These are phyloP conservation scores for Rhingia rostrata DNA, from an alignment of 2,888 invertebrate genomes.

Conservation along the genomic window DNA sequence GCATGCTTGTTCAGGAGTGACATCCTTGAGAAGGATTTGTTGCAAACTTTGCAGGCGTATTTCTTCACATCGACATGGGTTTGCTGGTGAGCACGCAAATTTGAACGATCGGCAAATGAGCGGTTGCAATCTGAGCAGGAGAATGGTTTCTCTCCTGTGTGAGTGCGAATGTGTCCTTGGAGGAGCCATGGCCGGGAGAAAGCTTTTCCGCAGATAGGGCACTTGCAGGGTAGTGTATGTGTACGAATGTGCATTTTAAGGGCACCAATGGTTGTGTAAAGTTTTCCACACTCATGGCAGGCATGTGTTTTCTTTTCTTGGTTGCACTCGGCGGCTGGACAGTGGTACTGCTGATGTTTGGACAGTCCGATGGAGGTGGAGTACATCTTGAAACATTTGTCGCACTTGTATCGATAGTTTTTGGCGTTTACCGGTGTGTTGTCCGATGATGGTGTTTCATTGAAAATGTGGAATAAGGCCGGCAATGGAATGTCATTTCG, in stretches of 20 bases:
- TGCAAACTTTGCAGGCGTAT: conserved; percentile 81
- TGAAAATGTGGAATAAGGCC: conserved; percentile 79
- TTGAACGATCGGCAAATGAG: conserved; percentile 83
- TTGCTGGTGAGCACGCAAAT: conserved; percentile 82
- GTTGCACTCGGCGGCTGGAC: conserved; percentile 92
- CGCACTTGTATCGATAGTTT: conserved; percentile 90
- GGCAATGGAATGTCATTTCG: conserved; percentile 81
- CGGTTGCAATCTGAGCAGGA: conserved; percentile 81
- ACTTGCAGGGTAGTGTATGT: conserved; percentile 82
- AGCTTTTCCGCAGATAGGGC: conserved; percentile 82
- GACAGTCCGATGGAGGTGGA: conserved; percentile 97
- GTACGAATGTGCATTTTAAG: conserved; percentile 83
- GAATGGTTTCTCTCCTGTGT: conserved; percentile 82
- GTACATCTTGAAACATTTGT: conserved; percentile 96
- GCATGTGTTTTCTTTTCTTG: conserved; percentile 90
- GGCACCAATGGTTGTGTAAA: conserved; percentile 81
- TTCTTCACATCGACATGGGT: conserved; percentile 82
- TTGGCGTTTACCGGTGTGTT: conserved; percentile 72
- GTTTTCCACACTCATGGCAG: conserved; percentile 81
- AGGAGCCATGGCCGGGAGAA: conserved; percentile 82
- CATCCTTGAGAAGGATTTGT: conserved; percentile 82
- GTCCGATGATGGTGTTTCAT: conserved; percentile 76
- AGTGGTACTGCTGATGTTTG: conserved; percentile 98
- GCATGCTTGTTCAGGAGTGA: conserved; percentile 81
- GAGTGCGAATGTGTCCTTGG: conserved; percentile 82